phyloP scores from a whole-genome alignment of 2,797 vertebrate genomes.

The Leontopithecus rosalia region DNA sequence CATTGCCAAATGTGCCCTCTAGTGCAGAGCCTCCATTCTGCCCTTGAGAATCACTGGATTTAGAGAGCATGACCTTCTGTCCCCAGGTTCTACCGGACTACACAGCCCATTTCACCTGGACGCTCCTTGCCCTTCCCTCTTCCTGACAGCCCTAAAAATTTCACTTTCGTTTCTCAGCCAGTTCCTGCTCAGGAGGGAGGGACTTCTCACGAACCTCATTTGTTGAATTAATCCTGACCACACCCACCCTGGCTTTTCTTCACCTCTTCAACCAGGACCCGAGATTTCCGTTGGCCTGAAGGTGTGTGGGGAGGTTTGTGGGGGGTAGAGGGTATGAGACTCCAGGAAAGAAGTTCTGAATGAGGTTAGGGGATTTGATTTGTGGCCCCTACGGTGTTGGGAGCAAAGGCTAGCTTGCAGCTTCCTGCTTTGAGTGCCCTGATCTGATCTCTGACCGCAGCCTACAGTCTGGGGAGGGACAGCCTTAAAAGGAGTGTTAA shows the following conservation, averaged over 20 bases:
- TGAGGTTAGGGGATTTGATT: not conserved
- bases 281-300: not conserved
- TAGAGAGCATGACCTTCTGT: not conserved
- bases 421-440: not conserved
- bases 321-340: not conserved
- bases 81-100: not conserved
- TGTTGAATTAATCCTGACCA: not conserved
- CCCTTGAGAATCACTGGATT: not conserved
- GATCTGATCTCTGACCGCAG: not conserved
- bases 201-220: not conserved
- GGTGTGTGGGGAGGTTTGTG: not conserved
- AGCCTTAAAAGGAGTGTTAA: not conserved
- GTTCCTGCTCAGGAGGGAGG: not conserved
- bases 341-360: not conserved
- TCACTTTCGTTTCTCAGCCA: conserved; percentile 47
- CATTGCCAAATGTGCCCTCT: not conserved
- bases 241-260: not conserved
- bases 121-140: not conserved
- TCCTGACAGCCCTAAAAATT: not conserved
- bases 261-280: not conserved
- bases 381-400: not conserved
- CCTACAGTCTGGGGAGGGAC: not conserved
- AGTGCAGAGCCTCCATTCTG: not conserved
- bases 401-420: not conserved
- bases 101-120: not conserved